Evolutionary conservation across 2,113 vertebrate genomes (phyloP).

Genomic region (Clarias magur): DNA sequence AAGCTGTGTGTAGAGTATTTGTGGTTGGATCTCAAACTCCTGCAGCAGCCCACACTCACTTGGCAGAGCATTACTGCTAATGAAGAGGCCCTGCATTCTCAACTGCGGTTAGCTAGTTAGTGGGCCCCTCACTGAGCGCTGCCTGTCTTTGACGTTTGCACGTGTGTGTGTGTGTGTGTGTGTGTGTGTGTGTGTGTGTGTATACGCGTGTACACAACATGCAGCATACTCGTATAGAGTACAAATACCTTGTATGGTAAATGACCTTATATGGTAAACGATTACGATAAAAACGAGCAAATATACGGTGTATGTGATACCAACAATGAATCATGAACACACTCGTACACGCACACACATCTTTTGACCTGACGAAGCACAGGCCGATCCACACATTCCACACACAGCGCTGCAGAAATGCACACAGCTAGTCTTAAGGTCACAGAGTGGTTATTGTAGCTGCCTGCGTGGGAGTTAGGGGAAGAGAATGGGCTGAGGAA

Average conservation of each 20-base stretch:
- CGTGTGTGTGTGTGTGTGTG: background rate
- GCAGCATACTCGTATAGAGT: background rate
- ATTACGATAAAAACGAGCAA: background rate
- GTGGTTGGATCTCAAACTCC: slow-evolving; percentile 46
- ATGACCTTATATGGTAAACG: background rate
- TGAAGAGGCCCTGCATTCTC: slow-evolving; percentile 32
- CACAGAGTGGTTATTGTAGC: slow-evolving; percentile 18
- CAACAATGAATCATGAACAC: background rate
- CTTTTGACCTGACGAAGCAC: slow-evolving; percentile 6
- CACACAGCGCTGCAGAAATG: background rate
- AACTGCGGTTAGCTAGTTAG: slow-evolving; percentile 43
- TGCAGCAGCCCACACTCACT: slow-evolving; percentile 34
- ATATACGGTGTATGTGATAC: background rate
- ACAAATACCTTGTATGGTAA: background rate
- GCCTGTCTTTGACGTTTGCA: background rate
- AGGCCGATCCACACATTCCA: background rate
- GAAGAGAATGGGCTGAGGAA: slow-evolving; percentile 27
- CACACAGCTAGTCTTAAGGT: slow-evolving; percentile 13
- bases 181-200: background rate
- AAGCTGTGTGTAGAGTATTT: slow-evolving; percentile 36
- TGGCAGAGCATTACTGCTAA: slow-evolving; percentile 2
- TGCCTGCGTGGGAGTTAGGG: background rate
- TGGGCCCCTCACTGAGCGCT: slow-evolving; percentile 12
- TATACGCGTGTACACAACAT: background rate
- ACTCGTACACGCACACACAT: slow-evolving; percentile 3